Evolutionary conservation across 2,113 vertebrate species (phyloP), one percentile per base, ranked within the genome.

Genomic region (Empidonax alnorum): DNA sequence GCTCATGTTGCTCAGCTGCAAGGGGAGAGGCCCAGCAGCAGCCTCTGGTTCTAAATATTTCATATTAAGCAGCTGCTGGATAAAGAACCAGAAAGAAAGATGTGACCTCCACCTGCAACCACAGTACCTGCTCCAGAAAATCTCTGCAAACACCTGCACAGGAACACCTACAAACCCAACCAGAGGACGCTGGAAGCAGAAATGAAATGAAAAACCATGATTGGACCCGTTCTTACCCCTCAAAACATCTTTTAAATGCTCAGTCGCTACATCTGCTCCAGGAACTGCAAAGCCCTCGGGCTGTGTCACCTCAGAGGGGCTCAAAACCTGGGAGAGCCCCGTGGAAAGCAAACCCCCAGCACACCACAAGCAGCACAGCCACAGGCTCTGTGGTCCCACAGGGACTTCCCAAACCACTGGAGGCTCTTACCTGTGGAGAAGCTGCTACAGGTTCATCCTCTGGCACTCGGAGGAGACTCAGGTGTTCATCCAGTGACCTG

Each of bases 371-470:
- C 75, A 63, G 35, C 47, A 5, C 0, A 4, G 39, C 21, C 46
- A 10, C 0, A 3, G 72, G 44, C 49, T 49, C 37, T 5, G 41
- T 2, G 30, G 1, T 31, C 12, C 9, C n/a, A 8, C 27, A 9
- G 1, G 39, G 39, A 2, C 12, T 21, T 41, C 44, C 62, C 41
- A 22, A 4, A 27, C 1, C 74, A 14, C 59, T 1, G 7, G 35
- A 59, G 76, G 30, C 77, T 81, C 96, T 94, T 95, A 97, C 96
- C 96, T 95, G 84, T 33, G 67, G 66, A 50, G 8, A 27, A 59
- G 78, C 71, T 3, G 42, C 92, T 92, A 96, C 59, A 5, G 65
- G 37, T 59, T 85, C 90, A 91, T 93, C 59, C 71, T 37, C 47
- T 7, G 84, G 10, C 10, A 3, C 46, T 30, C 18, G 18, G 1